A percentile compares a stretch with the other conserved stretches of the same genome.
These are phyloP conservation scores for Lethenteron reissneri DNA, from an alignment of 2,113 vertebrate genomes.

Conservation along the genomic window DNA sequence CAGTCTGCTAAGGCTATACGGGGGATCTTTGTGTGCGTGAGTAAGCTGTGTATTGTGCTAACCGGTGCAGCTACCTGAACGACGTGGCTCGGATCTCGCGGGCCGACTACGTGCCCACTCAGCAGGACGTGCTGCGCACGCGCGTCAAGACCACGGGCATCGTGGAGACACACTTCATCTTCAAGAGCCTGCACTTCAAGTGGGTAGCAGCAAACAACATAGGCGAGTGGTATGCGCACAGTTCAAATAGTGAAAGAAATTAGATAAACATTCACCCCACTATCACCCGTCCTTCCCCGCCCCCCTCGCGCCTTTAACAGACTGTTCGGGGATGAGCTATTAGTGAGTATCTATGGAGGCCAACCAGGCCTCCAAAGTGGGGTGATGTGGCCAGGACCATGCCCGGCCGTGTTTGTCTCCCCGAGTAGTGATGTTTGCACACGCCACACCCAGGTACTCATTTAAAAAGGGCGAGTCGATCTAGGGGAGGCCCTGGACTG, in stretches of 20 bases:
- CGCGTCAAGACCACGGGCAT: constrained; percentile 5
- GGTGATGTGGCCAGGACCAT: too few species aligned
- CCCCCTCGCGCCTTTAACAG: neutral
- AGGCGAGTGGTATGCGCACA: neutral
- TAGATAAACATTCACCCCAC: neutral
- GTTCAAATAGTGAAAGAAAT: neutral
- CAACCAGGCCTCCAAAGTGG: too few species aligned
- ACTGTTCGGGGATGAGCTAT: neutral
- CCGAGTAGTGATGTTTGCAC: too few species aligned
- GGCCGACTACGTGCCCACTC: neutral
- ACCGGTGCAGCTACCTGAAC: neutral
- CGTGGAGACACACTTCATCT: constrained; percentile 4
- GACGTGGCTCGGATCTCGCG: constrained; percentile 1
- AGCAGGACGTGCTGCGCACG: constrained; percentile 3
- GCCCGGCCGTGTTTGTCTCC: too few species aligned
- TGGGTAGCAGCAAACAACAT: neutral
- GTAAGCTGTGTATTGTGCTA: too few species aligned
- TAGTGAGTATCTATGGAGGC: too few species aligned
- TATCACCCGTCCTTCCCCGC: neutral
- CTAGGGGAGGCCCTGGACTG: too few species aligned
- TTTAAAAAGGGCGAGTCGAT: too few species aligned
- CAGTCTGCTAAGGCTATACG: too few species aligned
- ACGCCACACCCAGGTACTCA: too few species aligned
- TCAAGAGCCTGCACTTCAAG: constrained; percentile 4
- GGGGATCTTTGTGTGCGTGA: too few species aligned